Evolutionary conservation across 2,113 vertebrate species (phyloP).

Genomic region (Dunckerocampus dactyliophorus): DNA sequence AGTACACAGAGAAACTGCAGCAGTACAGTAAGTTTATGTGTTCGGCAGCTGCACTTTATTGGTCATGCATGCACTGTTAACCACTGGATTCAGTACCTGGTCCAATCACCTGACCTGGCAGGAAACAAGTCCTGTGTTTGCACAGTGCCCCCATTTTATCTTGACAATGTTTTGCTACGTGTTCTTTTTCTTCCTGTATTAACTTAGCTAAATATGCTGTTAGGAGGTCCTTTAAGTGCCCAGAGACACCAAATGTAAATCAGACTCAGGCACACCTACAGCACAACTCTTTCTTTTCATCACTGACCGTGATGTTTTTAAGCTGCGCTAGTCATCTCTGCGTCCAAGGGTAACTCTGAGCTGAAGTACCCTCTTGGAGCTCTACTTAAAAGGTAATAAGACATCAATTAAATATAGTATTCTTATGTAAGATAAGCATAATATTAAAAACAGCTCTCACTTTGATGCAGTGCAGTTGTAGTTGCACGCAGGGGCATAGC

Average conservation of each 20-base stretch:
- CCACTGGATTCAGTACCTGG: slow-evolving; percentile 57
- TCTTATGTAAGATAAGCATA: no score
- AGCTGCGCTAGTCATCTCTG: background rate
- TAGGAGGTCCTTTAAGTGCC: background rate
- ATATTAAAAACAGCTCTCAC: no score
- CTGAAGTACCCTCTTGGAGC: no score
- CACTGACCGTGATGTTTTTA: background rate
- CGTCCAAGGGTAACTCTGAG: background rate
- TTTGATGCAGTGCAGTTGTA: no score
- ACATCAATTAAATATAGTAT: no score
- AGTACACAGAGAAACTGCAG: slow-evolving; percentile 97
- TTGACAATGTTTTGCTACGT: background rate
- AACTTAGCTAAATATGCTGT: background rate
- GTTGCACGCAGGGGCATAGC: no score
- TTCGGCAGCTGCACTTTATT: slow-evolving; percentile 20
- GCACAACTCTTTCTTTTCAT: background rate
- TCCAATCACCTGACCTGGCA: slow-evolving; percentile 48
- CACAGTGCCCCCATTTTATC: background rate
- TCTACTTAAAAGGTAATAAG: no score
- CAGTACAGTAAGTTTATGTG: slow-evolving; percentile 87
- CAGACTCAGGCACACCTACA: background rate
- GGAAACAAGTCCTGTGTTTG: slow-evolving; percentile 31
- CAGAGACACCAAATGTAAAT: background rate
- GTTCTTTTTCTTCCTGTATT: background rate
- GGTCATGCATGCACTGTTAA: slow-evolving; percentile 50